Conservation (phyloP, 1,140 invertebrate species). For the Aphaenogaster rudis region DNA sequence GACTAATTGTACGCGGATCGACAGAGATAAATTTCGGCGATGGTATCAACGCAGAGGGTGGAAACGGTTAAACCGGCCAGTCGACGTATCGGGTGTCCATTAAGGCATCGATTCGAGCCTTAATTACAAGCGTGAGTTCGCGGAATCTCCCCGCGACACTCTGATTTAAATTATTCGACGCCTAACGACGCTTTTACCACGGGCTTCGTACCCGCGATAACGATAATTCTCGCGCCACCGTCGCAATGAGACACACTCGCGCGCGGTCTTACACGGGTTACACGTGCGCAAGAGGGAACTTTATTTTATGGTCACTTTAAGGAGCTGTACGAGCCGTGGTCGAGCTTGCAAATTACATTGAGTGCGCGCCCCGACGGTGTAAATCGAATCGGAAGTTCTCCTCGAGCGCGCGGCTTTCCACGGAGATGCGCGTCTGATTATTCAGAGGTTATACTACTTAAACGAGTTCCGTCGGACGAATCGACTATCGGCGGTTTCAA, state of each 20-base stretch:
- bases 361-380: slow-evolving; percentile 46
- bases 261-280: background rate
- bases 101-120: slow-evolving; percentile 58
- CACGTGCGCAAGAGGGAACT: slow-evolving; percentile 2
- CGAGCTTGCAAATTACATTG: slow-evolving; percentile 60
- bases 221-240: slow-evolving; percentile 48
- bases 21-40: slow-evolving; percentile 47
- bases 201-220: slow-evolving; percentile 6
- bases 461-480: background rate
- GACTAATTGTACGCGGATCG: background rate
- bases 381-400: slow-evolving; percentile 61
- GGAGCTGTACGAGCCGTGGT: slow-evolving; percentile 23
- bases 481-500: background rate
- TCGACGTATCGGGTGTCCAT: slow-evolving; percentile 15
- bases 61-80: slow-evolving; percentile 27
- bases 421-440: background rate
- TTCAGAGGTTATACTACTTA: slow-evolving; percentile 13
- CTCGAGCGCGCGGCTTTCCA: slow-evolving; percentile 14
- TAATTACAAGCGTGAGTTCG: slow-evolving; percentile 44
- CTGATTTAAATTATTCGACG: slow-evolving; percentile 64
- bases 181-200: slow-evolving; percentile 63
- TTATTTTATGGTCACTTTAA: slow-evolving; percentile 66
- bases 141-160: background rate
- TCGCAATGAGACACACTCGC: slow-evolving; percentile 6
- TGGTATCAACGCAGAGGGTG: background rate